Evolutionary conservation across 2,113 vertebrate species (phyloP).

Genomic region (Catharus minimus): DNA sequence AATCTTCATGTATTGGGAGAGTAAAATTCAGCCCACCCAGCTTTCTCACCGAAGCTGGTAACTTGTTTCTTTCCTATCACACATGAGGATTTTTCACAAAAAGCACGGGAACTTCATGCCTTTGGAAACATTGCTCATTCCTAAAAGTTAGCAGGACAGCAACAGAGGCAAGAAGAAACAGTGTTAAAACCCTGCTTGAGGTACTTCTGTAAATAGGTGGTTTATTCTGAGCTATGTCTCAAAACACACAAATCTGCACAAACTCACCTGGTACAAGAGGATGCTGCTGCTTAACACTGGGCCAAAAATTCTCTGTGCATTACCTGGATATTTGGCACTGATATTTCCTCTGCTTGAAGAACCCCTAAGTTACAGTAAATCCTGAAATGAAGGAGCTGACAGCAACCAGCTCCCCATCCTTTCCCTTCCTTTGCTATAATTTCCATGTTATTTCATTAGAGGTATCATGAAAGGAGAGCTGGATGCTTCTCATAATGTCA

Average conservation of each 20-base stretch:
- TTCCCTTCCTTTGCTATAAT: neutral
- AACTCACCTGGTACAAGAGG: neutral
- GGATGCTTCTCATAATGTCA: neutral
- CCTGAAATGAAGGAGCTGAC: neutral
- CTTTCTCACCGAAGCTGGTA: neutral
- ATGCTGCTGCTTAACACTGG: neutral
- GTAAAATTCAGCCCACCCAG: neutral
- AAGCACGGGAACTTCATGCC: neutral
- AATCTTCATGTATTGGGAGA: neutral
- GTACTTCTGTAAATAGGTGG: too few species aligned
- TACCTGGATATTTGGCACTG: neutral
- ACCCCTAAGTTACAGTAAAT: neutral
- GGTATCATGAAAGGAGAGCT: neutral
- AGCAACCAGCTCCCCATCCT: neutral
- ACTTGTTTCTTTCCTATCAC: neutral
- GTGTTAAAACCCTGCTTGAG: neutral
- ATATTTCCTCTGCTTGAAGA: neutral
- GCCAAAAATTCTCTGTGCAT: neutral
- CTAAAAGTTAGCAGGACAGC: neutral
- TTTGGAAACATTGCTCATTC: neutral
- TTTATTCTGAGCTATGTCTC: neutral
- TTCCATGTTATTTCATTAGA: neutral
- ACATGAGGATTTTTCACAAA: neutral
- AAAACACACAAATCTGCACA: neutral
- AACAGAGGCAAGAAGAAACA: neutral